Percentiles rank a stretch among this genome's conserved stretches.
Evolutionary conservation across 2,113 vertebrate species (phyloP).

Genomic region (Pseudorhombus dupliciocellatus): DNA sequence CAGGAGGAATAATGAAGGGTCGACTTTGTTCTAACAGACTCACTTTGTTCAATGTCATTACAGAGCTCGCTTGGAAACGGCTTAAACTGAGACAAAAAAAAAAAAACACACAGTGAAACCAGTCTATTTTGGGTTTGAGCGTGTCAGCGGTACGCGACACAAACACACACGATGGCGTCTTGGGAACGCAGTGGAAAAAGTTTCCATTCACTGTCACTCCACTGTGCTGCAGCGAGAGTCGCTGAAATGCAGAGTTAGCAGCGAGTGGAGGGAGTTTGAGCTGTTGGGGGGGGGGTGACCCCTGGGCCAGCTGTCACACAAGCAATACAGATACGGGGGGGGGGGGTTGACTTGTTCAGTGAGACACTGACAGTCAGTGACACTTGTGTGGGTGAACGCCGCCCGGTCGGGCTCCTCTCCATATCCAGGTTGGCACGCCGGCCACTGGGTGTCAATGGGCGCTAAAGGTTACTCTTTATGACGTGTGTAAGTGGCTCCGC

Average conservation of each 20-base stretch:
- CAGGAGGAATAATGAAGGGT: slow-evolving; percentile 28
- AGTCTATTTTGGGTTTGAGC: slow-evolving; percentile 63
- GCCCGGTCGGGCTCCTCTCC: slow-evolving; percentile 22
- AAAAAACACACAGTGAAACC: too few species aligned
- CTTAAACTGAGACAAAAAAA: neutral
- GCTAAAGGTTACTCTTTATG: slow-evolving; percentile 80
- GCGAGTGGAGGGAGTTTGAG: slow-evolving; percentile 73
- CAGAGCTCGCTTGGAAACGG: slow-evolving; percentile 46
- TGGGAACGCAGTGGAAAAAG: slow-evolving; percentile 67
- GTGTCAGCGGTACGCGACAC: slow-evolving; percentile 65
- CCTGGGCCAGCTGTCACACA: slow-evolving; percentile 73
- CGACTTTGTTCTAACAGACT: slow-evolving; percentile 36
- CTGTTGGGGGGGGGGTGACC: slow-evolving; percentile 71
- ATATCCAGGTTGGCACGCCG: slow-evolving; percentile 22
- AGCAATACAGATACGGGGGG: slow-evolving; percentile 39
- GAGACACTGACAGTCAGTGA: slow-evolving; percentile 58
- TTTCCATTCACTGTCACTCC: slow-evolving; percentile 74
- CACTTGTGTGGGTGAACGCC: slow-evolving; percentile 66
- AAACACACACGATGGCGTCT: slow-evolving; percentile 51
- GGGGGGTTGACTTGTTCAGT: slow-evolving; percentile 42
- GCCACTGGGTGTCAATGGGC: slow-evolving; percentile 62
- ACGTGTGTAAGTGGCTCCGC: slow-evolving; percentile 70
- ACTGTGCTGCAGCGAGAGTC: slow-evolving; percentile 60
- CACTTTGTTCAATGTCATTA: slow-evolving; percentile 58
- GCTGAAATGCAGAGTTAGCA: slow-evolving; percentile 73